phyloP scores from a whole-genome alignment of 2,113 vertebrate genomes.

The Oreotrochilus melanogaster region DNA sequence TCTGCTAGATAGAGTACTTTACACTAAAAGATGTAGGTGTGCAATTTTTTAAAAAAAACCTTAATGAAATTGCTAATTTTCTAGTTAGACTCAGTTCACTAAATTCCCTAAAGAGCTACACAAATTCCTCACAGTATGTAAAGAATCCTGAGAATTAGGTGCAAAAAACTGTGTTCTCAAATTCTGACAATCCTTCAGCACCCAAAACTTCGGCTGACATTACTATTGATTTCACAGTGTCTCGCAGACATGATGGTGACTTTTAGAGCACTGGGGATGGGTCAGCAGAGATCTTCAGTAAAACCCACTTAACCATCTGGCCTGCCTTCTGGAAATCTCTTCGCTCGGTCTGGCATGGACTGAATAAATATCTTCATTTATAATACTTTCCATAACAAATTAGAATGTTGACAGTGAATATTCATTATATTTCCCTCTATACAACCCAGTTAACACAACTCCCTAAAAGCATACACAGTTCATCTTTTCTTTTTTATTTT shows the following conservation, averaged over 20 bases:
- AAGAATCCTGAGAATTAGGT: not conserved
- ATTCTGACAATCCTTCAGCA: not conserved
- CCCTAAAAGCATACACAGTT: not conserved
- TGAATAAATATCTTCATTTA: conserved; percentile 51
- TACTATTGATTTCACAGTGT: not conserved
- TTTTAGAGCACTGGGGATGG: conserved; percentile 1
- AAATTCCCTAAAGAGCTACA: not conserved
- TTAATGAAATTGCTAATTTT: not conserved
- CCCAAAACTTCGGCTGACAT: not conserved
- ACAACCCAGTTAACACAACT: not conserved
- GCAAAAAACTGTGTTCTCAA: not conserved
- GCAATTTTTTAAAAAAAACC: not conserved
- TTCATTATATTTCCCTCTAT: not conserved
- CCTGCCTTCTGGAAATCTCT: conserved; percentile 60
- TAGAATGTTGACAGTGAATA: conserved; percentile 7
- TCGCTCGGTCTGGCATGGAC: not conserved
- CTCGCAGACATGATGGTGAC: not conserved
- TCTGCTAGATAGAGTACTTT: not conserved
- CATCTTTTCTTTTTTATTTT: not conserved
- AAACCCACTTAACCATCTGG: conserved; percentile 55
- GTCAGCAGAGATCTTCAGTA: conserved; percentile 8
- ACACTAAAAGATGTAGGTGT: not conserved
- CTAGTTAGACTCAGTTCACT: not conserved
- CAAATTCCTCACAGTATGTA: not conserved
- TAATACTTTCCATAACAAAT: conserved; percentile 34